Evolutionary conservation across 2,113 vertebrate genomes (phyloP).

Genomic region (Archilochus colubris): DNA sequence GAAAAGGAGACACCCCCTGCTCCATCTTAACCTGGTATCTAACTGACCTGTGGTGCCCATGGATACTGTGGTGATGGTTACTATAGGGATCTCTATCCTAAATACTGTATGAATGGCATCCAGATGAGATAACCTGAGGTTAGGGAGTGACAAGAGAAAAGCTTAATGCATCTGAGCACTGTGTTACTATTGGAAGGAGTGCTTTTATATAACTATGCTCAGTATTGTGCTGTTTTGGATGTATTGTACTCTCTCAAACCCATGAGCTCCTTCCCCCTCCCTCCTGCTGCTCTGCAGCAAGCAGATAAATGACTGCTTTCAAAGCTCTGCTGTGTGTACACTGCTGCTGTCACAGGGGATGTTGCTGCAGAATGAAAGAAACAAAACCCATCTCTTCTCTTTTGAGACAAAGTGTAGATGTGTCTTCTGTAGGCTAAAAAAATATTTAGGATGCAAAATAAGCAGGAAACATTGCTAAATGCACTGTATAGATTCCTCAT

Average conservation of each 20-base stretch:
- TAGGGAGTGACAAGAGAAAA: conserved; percentile 4
- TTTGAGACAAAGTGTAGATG: conserved; percentile 2
- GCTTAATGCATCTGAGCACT: conserved; percentile 20
- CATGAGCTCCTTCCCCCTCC: not conserved
- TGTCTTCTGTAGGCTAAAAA: conserved; percentile 1
- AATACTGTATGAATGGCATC: conserved; percentile 26
- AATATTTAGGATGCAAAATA: conserved; percentile 42
- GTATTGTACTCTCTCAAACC: conserved; percentile 23
- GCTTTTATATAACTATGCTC: not conserved
- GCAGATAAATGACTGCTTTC: conserved; percentile 46
- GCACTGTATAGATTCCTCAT: not conserved
- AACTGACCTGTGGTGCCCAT: not conserved
- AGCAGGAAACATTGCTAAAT: conserved; percentile 13
- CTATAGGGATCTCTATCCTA: conserved; percentile 42
- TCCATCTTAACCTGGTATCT: not conserved
- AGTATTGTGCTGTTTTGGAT: conserved; percentile 25
- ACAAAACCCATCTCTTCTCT: conserved; percentile 14
- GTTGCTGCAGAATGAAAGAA: conserved; percentile 13
- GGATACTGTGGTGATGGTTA: conserved; percentile 33
- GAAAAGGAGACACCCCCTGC: not conserved
- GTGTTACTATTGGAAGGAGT: conserved; percentile 25
- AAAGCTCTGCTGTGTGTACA: not conserved
- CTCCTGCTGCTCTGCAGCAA: conserved; percentile 28
- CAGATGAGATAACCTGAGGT: conserved; percentile 37
- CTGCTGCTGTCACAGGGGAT: not conserved